Conservation (phyloP, 2,888 invertebrate genomes). For the Xylota sylvarum region DNA sequence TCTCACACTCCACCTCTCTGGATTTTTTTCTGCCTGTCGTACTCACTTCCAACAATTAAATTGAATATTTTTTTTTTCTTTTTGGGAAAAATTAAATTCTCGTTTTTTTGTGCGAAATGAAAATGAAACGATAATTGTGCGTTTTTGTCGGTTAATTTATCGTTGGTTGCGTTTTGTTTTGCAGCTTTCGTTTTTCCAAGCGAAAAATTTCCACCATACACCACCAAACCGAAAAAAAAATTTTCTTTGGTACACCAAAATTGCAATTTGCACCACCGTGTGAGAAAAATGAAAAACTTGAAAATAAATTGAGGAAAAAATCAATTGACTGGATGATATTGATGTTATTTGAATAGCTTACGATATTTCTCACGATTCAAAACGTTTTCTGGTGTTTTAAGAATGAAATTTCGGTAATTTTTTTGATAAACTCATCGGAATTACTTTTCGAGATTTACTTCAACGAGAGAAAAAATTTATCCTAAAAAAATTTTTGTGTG, state of each 20-base stretch:
- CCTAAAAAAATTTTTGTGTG: conserved; percentile 72
- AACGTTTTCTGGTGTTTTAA: conserved; percentile 64
- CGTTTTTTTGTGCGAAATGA: conserved; percentile 64
- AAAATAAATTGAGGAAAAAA: conserved; percentile 75
- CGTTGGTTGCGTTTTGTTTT: conserved; percentile 58
- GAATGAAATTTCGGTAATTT: conserved; percentile 71
- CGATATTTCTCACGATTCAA: conserved; percentile 72
- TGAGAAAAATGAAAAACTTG: conserved; percentile 79
- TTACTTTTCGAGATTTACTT: conserved; percentile 68
- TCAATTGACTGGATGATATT: conserved; percentile 64
- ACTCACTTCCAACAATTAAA: conserved; percentile 74
- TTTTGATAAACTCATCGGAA: conserved; percentile 70
- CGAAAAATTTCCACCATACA: conserved; percentile 74
- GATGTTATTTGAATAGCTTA: conserved; percentile 70
- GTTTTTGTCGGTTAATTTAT: conserved; percentile 51
- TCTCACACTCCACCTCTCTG: conserved; percentile 71
- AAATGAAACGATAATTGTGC: conserved; percentile 54
- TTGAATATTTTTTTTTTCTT: conserved; percentile 68
- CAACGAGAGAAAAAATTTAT: conserved; percentile 74
- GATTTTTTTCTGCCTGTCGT: conserved; percentile 58
- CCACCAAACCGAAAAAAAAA: conserved; percentile 70
- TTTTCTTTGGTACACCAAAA: conserved; percentile 84
- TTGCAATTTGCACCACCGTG: conserved; percentile 84
- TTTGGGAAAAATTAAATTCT: conserved; percentile 55
- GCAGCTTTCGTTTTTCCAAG: conserved; percentile 78